Evolutionary conservation across 2,797 vertebrate species (phyloP).

Genomic region (Mus minutoides): DNA sequence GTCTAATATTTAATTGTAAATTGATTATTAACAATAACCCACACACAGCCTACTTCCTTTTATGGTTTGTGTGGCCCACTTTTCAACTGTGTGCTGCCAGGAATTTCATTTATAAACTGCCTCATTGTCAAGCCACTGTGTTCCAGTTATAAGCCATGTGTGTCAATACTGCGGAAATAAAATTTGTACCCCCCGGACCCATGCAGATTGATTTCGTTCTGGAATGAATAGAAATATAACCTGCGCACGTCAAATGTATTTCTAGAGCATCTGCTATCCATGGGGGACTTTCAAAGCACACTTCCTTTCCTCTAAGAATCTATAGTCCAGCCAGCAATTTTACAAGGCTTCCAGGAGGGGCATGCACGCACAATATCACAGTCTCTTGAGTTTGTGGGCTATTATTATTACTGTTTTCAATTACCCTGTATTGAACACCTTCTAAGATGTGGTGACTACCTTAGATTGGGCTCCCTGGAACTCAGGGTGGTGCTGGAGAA

Average conservation of each 20-base stretch:
- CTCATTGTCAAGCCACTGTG: background rate
- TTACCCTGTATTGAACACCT: background rate
- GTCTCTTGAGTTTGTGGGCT: conserved; percentile 38
- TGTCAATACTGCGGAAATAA: conserved; percentile 51
- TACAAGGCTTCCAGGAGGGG: background rate
- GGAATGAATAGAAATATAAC: conserved; percentile 38
- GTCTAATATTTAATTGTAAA: conserved; percentile 22
- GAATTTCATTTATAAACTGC: conserved; percentile 43
- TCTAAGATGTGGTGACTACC: background rate
- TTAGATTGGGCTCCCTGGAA: background rate
- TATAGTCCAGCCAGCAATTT: background rate
- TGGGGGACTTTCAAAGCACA: background rate
- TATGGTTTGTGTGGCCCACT: background rate
- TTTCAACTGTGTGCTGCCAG: conserved; percentile 4
- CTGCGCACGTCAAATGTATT: background rate
- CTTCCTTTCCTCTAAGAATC: background rate
- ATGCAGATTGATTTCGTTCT: conserved; percentile 44
- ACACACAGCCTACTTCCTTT: conserved; percentile 4
- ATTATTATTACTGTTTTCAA: background rate
- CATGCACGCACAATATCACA: background rate
- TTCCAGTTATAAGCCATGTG: background rate
- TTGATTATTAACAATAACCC: background rate
- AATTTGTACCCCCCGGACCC: conserved; percentile 26
- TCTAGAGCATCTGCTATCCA: background rate
- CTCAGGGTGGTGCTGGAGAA: background rate